A percentile compares a stretch with the other conserved stretches of the same genome.
phyloP scores from a whole-genome alignment of 2,888 invertebrate species.

The Rhagium mordax region DNA sequence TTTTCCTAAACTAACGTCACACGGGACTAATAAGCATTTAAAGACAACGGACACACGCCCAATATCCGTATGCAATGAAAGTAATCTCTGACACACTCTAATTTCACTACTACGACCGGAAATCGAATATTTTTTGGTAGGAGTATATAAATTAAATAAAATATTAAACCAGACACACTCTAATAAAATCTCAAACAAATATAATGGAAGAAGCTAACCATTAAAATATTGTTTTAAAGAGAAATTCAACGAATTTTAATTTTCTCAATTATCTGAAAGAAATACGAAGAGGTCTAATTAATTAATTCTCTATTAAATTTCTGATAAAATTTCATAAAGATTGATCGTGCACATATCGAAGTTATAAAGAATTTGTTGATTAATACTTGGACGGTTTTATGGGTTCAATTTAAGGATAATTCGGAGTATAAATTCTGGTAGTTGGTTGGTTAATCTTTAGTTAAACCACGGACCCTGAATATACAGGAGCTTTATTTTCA shows the following conservation, averaged over 20 bases:
- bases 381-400: background rate
- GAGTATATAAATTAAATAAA: too few species aligned
- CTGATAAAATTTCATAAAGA: background rate
- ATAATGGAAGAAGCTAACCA: background rate
- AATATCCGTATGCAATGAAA: too few species aligned
- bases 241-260: background rate
- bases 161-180: background rate
- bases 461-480: background rate
- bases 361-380: background rate
- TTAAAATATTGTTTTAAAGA: background rate
- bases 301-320: background rate
- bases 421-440: background rate
- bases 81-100: too few species aligned
- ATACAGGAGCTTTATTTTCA: too few species aligned
- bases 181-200: background rate
- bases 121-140: too few species aligned
- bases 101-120: too few species aligned
- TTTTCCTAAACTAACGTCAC: too few species aligned
- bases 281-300: background rate
- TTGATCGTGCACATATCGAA: background rate
- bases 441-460: background rate
- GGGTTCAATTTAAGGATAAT: background rate
- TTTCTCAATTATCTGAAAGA: background rate
- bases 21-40: too few species aligned
- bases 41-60: too few species aligned